Evolutionary conservation across 2,113 vertebrate species (phyloP).

Genomic region (Clarias magur): DNA sequence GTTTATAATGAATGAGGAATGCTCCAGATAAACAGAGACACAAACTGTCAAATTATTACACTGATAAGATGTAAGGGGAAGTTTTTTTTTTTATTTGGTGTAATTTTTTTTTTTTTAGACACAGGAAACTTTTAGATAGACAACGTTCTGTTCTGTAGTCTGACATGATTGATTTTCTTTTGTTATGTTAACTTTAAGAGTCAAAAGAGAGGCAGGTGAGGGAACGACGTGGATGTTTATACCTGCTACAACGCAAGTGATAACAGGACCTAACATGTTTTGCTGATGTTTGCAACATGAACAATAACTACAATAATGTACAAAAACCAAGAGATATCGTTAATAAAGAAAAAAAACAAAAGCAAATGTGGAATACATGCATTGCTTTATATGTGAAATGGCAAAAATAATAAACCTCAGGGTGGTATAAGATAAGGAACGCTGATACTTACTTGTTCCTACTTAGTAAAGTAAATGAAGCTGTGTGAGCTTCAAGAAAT

Average conservation of each 20-base stretch:
- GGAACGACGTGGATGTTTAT: background rate
- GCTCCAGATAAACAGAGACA: background rate
- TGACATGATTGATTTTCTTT: background rate
- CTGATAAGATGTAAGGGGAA: background rate
- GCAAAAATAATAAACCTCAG: background rate
- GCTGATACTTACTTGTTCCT: background rate
- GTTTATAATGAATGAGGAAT: background rate
- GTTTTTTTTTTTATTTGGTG: background rate
- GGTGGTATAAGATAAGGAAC: too few species aligned
- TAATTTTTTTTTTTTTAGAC: background rate
- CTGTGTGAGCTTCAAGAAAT: background rate
- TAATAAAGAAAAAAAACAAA: background rate
- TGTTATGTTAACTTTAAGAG: background rate
- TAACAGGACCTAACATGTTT: conserved; percentile 18
- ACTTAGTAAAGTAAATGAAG: too few species aligned
- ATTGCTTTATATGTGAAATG: background rate
- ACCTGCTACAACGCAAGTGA: conserved; percentile 4
- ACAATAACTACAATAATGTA: background rate
- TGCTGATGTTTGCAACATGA: background rate
- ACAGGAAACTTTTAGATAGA: background rate
- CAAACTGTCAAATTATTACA: background rate
- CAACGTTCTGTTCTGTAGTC: background rate
- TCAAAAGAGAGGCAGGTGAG: background rate
- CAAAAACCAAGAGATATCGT: background rate
- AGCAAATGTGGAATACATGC: background rate